Evolutionary conservation across 2,888 invertebrate species (phyloP), one percentile per base, ranked within the genome.

Genomic region (Orthonevra nobilis): DNA sequence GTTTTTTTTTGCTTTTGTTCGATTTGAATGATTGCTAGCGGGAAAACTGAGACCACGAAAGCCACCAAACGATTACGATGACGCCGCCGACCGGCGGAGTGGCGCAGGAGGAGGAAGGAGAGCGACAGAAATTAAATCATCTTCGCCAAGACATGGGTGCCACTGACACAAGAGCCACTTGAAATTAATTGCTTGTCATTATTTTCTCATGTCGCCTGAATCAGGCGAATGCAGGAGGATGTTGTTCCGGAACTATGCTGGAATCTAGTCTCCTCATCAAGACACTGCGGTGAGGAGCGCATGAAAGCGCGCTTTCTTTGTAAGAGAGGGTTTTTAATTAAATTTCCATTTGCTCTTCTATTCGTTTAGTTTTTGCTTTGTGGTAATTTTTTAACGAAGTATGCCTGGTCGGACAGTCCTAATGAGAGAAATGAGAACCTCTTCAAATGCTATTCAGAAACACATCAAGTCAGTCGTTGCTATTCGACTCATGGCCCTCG

Each of bases 101-200:
- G 54, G 60, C 60, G 12, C 20, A 58, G 34, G 38, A 40, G 32
- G n/a, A n/a, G n/a, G n/a, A n/a, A n/a, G n/a, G n/a, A n/a, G n/a
- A n/a, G n/a, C n/a, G 66, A 64, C 19, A 50, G 61, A 81, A 77
- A 70, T 73, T 73, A 79, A 79, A 79, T 79, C 79, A 79, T 79
- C 79, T 56, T 42, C 56, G 66, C 79, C 66, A 79, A 73, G 79
- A 73, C 73, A 79, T 79, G 79, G 77, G 79, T 83, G 83, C 81
- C 72, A 72, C 81, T 83, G 83, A 83, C 82, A 83, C 75, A 81
- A 82, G 72, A 72, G 77, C 81, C 83, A 82, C 83, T 83, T 82
- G 79, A 82, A 82, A 82, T 82, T 83, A 83, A 83, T 83, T 82
- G 83, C 82, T 81, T 83, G 82, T 82, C 82, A 81, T 82, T 83